Evolutionary conservation across 2,797 vertebrate species (phyloP), one percentile per base, ranked within the genome.

Genomic region (Miichthys miiuy): DNA sequence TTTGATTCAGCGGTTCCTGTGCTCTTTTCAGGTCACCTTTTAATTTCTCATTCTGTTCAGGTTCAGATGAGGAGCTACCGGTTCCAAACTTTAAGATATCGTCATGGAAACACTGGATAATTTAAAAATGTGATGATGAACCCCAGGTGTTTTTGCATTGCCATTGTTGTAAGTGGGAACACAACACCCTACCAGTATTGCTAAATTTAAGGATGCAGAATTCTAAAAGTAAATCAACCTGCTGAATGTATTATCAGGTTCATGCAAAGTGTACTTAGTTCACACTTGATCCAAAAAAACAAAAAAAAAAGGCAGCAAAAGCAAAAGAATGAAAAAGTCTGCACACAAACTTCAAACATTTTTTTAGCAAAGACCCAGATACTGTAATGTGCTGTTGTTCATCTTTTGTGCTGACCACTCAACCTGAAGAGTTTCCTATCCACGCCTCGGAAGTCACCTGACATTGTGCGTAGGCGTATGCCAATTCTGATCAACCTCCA

Each of bases 1-100:
- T 79, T 69, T 41, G 41, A 64, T 66, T 67, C 1, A 30, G 20
- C 41, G 38, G 34, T 23, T 66, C 42, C 44, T 42, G 25, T 30
- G 5, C 21, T 23, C 42, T 52, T 72, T 47, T 52, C 68, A 30
- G 4, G 42, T 5, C 50, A 6, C 17, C 46, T 51, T 34, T 63
- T n/a, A 41, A 65, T 48, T 42, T 17, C 34, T 3, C 16, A 23
- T 34, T 21, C 50, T 25, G 9, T 0, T 1, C n/a, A 42, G 38
- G 30, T 17, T 23, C 2, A 46, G 30, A 44, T 20, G 41, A 66
- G 27, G 72, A 65, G 44, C n/a, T 27, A 8, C 21, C 4, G 50
- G 13, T 13, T 18, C 13, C 7, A 7, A 4, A 18, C 23, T 34
- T 23, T 10, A 16, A 41, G 11, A 50, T 3, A 23, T 23, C 14